Base-by-base conservation (phyloP, 2,888 invertebrate species). In the Conchocele bisecta region DNA sequence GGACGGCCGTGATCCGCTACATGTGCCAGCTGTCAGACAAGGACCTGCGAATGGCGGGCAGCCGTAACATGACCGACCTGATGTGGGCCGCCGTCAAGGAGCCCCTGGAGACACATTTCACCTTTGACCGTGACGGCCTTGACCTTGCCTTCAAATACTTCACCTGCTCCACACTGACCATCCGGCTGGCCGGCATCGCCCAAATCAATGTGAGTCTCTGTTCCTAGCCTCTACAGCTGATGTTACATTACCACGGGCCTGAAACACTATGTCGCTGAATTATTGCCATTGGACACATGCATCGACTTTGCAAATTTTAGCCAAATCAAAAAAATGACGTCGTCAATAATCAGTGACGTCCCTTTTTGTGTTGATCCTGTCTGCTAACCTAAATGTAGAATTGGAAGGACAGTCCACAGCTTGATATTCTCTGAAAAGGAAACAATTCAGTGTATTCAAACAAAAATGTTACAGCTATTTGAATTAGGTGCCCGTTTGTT, bases 71-170 rank as follows among this genome's bases (percentile, higher is more conserved):
- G 96, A 97, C 97, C 86, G 96, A 98, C 93, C 96, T 97, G 89
- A 97, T 98, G 94, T 98, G 98, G 97, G 96, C 96, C 76, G 96
- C 97, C 11, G 95, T 97, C 44, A 97, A 97, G 88, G 97, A 98
- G 92, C 97, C 97, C 0, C 67, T 89, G 39, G 89, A 89, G 35
- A 84, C 87, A 0, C 86, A 88, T 50, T 83, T 87, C 69, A 94
- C 95, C n/a, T 97, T 97, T 88, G 97, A 97, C 87, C 93, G 94
- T 1, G 97, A 98, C 89, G 98, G 97, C 0, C 92, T 98, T 39
- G 95, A 96, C 68, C 92, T 98, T 76, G 98, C 98, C n/a, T 97
- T 97, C 91, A 98, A 98, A 91, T 98, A 97, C 92, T 98, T 98
- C 90, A 97, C 96, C 75, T 97, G 97, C 83, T 96, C 97, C 59